These are phyloP conservation scores for Melinaea menophilus DNA, from an alignment of 2,888 invertebrate species.

Conservation along the genomic window DNA sequence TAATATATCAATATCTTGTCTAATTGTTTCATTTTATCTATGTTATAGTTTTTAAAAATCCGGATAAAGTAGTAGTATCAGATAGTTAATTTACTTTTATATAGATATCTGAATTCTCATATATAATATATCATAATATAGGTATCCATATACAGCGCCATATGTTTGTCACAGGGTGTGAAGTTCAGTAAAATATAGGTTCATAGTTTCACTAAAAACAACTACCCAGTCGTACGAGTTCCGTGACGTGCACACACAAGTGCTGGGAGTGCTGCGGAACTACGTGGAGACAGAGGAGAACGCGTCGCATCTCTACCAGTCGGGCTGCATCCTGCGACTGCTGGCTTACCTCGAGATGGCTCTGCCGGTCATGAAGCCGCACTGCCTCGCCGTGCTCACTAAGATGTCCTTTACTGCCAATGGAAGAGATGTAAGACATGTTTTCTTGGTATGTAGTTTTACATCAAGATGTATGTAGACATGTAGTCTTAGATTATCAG, in stretches of 20 bases:
- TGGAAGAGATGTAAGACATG: constrained; percentile 59
- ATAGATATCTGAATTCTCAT: no score
- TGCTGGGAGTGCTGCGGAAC: constrained; percentile 59
- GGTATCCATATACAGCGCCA: no score
- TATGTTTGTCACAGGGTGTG: no score
- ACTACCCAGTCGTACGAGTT: constrained; percentile 63
- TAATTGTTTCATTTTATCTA: no score
- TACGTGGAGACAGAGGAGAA: constrained; percentile 69
- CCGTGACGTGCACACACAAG: constrained; percentile 64
- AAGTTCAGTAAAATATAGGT: no score
- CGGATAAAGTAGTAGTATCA: no score
- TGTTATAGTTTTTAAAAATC: no score
- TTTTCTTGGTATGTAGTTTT: not conserved
- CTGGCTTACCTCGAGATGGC: constrained; percentile 70
- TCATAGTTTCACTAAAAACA: no score
- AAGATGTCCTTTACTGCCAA: constrained; percentile 65
- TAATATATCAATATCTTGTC: not conserved
- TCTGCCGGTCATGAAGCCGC: constrained; percentile 64
- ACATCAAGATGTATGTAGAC: no score
- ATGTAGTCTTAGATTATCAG: no score
- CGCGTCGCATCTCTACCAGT: constrained; percentile 58
- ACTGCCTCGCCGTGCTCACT: constrained; percentile 64
- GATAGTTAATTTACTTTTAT: no score
- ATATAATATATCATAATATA: no score
- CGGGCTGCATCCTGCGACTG: constrained; percentile 63